Evolutionary conservation across 2,797 vertebrate species (phyloP), one percentile per base, ranked within the genome.

Genomic region (Etheostoma nigrum): DNA sequence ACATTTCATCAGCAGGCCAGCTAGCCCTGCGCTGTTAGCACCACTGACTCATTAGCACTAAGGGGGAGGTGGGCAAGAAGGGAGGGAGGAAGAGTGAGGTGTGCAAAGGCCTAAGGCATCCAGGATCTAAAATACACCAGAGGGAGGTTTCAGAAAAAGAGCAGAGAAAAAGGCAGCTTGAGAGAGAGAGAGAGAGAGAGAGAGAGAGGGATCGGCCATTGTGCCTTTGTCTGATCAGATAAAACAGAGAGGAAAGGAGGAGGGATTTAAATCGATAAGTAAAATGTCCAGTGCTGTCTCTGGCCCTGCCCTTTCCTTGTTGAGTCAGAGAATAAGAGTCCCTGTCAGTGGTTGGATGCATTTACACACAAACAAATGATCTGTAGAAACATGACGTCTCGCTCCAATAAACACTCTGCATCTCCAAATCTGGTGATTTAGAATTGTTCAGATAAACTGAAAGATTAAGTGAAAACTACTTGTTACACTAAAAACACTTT

Each of bases 1-100:
- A 95, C 96, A 97, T 97, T 96, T 97, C 96, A 96, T 97, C 96
- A 96, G 96, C 93, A 92, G 94, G 95, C 96, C 96, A 97, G 96
- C 94, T 91, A 90, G 86, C 89, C 82, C 69, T 33, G 79, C 72
- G 11, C 86, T 73, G 87, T 88, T 92, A 91, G 85, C 88, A 75
- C 81, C 87, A 74, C 78, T 88, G 91, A 95, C 95, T 97, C 96
- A 96, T 97, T 96, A 96, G 95, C 90, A 95, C 91, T 81, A 91
- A 94, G 91, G 92, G 94, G 62, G 51, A 40, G 60, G 61, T 42
- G 94, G 59, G 25, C 16, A 33, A n/a, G 42, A 52, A 74, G 67
- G 67, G 69, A 51, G 53, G 60, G 76, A 55, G 76, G 70, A 64
- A 62, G 59, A 74, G 78, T 68, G 85, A 90, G 88, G 85, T 87